A percentile compares a stretch with the other conserved stretches of the same genome.
Conservation (phyloP, 37 sponge, comb jelly and placozoan genomes). For the Spongilla lacustris region DNA sequence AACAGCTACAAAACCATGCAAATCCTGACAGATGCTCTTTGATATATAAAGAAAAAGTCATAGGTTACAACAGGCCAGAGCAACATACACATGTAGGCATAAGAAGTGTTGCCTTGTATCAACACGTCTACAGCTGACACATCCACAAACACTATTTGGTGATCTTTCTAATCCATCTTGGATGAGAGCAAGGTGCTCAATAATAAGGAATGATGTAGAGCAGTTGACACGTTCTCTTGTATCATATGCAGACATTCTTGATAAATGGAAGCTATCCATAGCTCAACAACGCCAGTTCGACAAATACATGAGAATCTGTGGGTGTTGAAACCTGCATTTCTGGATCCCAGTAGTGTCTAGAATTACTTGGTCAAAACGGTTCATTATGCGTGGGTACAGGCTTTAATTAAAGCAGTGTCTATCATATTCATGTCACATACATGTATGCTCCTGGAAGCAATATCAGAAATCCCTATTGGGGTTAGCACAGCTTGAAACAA, state of each 20-base stretch:
- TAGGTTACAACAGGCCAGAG: too few species aligned
- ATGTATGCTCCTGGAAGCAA: conserved; percentile 31
- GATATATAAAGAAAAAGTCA: too few species aligned
- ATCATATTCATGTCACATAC: conserved; percentile 7
- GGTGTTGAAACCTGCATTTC: too few species aligned
- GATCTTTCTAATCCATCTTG: conserved; percentile 9
- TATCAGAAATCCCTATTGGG: conserved; percentile 24
- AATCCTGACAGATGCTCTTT: too few species aligned
- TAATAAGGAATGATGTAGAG: background rate
- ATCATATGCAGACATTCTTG: conserved; percentile 33
- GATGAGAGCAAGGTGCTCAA: conserved; percentile 3
- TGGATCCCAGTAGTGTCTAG: too few species aligned
- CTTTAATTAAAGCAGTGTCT: conserved; percentile 25
- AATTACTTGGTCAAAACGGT: too few species aligned
- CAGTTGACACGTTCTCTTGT: conserved; percentile 32
- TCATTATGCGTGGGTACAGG: conserved; percentile 9
- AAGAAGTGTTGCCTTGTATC: background rate
- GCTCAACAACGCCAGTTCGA: conserved; percentile 12
- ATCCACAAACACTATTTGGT: conserved; percentile 22
- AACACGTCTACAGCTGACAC: conserved; percentile 4
- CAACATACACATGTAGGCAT: too few species aligned
- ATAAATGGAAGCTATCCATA: conserved; percentile 21
- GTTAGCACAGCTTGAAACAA: conserved; percentile 14
- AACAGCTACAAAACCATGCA: too few species aligned
- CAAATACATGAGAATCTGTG: background rate